These are phyloP conservation scores for Erannis defoliaria DNA, from an alignment of 2,888 invertebrate genomes.

Conservation along the genomic window DNA sequence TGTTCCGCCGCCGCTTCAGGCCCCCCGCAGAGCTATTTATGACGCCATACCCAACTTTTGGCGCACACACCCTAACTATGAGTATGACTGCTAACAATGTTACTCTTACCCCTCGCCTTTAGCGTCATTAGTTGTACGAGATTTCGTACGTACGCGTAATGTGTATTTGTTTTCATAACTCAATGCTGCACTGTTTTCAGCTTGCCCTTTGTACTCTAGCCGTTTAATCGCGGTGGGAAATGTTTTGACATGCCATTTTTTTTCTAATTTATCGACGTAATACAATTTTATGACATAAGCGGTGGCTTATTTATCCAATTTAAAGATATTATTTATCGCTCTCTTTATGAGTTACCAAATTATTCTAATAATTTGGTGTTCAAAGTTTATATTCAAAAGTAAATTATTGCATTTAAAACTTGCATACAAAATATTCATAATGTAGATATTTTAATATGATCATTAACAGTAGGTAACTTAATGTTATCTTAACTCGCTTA, in stretches of 20 bases:
- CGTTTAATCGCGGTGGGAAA: conserved; percentile 83
- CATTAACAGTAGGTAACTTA: conserved; percentile 67
- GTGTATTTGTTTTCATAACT: conserved; percentile 84
- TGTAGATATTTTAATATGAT: conserved; percentile 57
- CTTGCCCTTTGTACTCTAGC: conserved; percentile 66
- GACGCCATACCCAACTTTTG: conserved; percentile 79
- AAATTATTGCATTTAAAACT: conserved; percentile 49
- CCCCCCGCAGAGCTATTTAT: conserved; percentile 82
- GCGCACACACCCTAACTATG: conserved; percentile 82
- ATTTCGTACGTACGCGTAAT: conserved; percentile 80
- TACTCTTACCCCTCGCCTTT: conserved; percentile 82
- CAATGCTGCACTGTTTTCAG: conserved; percentile 72
- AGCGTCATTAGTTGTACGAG: conserved; percentile 84
- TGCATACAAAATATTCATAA: conserved; percentile 58
- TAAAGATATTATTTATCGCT: conserved; percentile 32
- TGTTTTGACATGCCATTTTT: conserved; percentile 68
- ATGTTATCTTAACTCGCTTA: conserved; percentile 64
- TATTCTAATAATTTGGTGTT: conserved; percentile 26
- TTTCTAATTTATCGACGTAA: conserved; percentile 67
- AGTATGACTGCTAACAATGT: conserved; percentile 84
- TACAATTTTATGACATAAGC: conserved; percentile 64
- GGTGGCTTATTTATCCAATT: conserved; percentile 49
- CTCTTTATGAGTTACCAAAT: conserved; percentile 4
- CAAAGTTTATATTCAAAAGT: conserved; percentile 54
- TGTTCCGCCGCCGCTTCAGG: conserved; percentile 60